Percentiles rank a stretch among this genome's conserved stretches.
phyloP scores from a whole-genome alignment of 1,140 invertebrate genomes.

The Bombus polaris region DNA sequence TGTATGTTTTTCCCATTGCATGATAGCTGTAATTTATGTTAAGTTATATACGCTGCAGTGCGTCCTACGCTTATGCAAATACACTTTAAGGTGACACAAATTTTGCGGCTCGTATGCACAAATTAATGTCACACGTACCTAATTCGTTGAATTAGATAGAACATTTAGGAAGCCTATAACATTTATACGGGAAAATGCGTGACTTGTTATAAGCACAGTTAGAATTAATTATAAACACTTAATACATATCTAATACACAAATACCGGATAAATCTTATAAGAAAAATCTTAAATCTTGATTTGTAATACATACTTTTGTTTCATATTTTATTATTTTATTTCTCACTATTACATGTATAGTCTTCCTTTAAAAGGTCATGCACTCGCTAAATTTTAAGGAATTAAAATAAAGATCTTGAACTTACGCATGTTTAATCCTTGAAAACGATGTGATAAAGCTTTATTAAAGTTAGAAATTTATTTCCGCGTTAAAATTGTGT shows the following conservation, averaged over 20 bases:
- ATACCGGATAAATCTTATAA: neutral
- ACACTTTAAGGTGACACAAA: conserved; percentile 46
- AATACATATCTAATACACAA: neutral
- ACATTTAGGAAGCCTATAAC: conserved; percentile 10
- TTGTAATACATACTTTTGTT: neutral
- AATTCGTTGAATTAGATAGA: conserved; percentile 39
- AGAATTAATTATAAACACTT: neutral
- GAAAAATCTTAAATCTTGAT: neutral
- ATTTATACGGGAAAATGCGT: neutral
- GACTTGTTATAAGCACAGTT: neutral
- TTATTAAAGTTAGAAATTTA: neutral
- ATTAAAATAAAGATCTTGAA: neutral
- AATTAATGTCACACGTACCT: conserved; percentile 39
- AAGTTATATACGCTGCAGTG: neutral
- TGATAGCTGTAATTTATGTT: neutral
- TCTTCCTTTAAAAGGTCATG: neutral
- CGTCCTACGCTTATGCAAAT: conserved; percentile 43
- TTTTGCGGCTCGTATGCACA: conserved; percentile 28
- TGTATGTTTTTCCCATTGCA: neutral
- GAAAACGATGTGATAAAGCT: neutral
- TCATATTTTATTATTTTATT: too few relatives aligned
- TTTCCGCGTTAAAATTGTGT: neutral
- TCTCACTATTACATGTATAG: neutral
- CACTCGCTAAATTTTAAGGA: neutral
- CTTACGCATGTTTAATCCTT: neutral